These are phyloP conservation scores for Steatocranus sp. DNA, from an alignment of 2,797 vertebrate genomes.

Conservation along the genomic window DNA sequence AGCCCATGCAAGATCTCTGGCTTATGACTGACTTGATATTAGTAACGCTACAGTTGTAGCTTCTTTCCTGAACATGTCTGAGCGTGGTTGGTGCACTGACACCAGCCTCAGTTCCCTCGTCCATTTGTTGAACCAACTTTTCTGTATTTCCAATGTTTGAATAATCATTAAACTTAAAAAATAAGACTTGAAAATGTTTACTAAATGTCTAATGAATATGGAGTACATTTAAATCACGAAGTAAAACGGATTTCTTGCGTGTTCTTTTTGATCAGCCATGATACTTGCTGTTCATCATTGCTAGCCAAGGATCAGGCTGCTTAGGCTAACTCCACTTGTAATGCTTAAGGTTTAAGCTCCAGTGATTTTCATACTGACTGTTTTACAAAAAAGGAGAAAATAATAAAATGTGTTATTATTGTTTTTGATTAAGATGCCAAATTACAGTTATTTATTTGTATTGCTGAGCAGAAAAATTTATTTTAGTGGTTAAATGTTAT, in stretches of 20 bases:
- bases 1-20: not conserved
- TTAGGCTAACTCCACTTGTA: not conserved
- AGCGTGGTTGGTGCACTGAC: not conserved
- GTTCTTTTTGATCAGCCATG: not conserved
- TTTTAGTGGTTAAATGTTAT: not conserved
- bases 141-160: not conserved
- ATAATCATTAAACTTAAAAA: not conserved
- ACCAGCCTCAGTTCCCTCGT: not conserved
- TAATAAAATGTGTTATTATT: not conserved
- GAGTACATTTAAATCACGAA: not conserved
- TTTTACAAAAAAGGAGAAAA: not conserved
- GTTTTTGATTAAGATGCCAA: not conserved
- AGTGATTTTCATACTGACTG: not conserved
- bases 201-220: not conserved
- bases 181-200: not conserved
- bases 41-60: not conserved
- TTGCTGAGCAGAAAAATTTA: not conserved
- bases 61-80: not conserved
- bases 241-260: not conserved
- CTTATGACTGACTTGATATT: not conserved
- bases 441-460: not conserved
- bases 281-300: conserved; percentile 10
- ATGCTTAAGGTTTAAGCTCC: not conserved
- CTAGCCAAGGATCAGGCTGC: conserved; percentile 22
- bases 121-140: not conserved